phyloP scores from a whole-genome alignment of 1,140 invertebrate genomes.

The Druon quercuslanigerum region DNA sequence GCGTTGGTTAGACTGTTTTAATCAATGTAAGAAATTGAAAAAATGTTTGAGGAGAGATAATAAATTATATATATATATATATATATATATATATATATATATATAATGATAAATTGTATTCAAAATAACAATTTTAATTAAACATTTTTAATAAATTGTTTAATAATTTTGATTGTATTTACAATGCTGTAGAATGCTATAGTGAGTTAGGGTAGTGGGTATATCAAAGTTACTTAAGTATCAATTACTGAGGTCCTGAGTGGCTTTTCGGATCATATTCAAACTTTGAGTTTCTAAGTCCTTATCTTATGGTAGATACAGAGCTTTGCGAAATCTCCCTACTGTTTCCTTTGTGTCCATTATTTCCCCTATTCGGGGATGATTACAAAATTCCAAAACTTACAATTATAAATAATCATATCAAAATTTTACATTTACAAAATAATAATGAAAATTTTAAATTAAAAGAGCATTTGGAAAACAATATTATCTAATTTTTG shows the following conservation, averaged over 20 bases:
- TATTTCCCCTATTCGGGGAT: conserved; percentile 27
- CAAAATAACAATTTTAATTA: no score
- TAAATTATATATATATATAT: no score
- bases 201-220: neutral
- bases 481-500: no score
- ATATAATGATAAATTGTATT: no score
- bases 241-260: conserved; percentile 73
- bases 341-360: neutral
- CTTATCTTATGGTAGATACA: conserved; percentile 59
- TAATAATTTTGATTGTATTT: neutral
- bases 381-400: conserved; percentile 33
- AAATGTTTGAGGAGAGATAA: no score
- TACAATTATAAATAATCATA: no score
- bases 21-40: no score
- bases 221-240: conserved; percentile 64
- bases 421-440: no score
- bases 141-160: neutral
- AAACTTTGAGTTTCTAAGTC: conserved; percentile 73
- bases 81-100: no score
- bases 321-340: conserved; percentile 63
- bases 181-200: neutral
- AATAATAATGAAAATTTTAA: no score
- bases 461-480: no score
- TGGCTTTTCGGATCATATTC: conserved; percentile 75
- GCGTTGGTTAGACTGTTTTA: no score